Evolutionary conservation across 2,888 invertebrate species (phyloP).

Genomic region (Magallana nippona): DNA sequence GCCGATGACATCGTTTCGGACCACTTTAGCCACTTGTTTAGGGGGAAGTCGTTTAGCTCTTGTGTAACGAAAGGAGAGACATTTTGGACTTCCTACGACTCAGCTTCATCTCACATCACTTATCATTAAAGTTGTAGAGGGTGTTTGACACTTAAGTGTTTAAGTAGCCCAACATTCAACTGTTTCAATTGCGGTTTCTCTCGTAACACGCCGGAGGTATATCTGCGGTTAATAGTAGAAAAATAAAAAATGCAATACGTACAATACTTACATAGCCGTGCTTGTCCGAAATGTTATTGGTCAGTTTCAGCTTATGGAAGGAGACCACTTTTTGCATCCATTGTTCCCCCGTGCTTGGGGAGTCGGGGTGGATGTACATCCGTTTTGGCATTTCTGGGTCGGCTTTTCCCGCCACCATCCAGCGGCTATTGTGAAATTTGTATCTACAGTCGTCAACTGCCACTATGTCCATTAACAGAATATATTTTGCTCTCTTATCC

Average conservation of each 20-base stretch:
- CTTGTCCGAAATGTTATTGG: conserved; percentile 99
- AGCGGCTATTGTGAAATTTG: conserved; percentile 82
- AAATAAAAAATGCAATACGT: conserved; percentile 31
- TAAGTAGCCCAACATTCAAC: conserved; percentile 11
- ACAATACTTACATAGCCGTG: conserved; percentile 98
- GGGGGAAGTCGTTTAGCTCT: conserved; percentile 23
- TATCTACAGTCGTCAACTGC: conserved; percentile 97
- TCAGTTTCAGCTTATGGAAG: conserved; percentile 99
- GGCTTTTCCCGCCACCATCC: conserved; percentile 94
- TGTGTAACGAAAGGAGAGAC: conserved; percentile 24
- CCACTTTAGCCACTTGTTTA: conserved; percentile 11
- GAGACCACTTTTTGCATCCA: conserved; percentile 99
- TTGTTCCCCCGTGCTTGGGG: conserved; percentile 92
- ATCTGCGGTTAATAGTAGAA: background rate
- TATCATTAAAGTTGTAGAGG: conserved; percentile 14
- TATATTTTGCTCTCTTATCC: conserved; percentile 99
- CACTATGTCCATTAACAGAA: conserved; percentile 98
- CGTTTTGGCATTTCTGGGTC: conserved; percentile 99
- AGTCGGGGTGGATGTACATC: conserved; percentile 99
- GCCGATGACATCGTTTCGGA: background rate
- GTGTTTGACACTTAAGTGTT: conserved; percentile 25
- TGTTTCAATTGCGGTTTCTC: conserved; percentile 22
- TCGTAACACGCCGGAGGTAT: background rate
- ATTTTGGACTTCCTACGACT: conserved; percentile 21
- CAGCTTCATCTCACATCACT: background rate